phyloP scores from a whole-genome alignment of 2,888 invertebrate species.

The Melieria omissa region DNA sequence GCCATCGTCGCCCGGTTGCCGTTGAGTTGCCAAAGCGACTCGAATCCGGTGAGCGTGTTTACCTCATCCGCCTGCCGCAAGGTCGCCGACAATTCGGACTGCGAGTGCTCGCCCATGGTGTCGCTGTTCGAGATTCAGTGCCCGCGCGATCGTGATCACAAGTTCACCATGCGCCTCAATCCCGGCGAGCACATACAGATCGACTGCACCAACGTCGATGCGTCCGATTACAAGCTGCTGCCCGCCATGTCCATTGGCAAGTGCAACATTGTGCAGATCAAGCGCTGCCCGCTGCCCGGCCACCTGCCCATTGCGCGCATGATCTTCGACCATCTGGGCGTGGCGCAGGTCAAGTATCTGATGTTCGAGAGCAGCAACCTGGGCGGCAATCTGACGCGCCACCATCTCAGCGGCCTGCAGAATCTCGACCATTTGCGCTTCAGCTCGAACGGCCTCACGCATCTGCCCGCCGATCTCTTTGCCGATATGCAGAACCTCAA shows the following conservation, averaged over 20 bases:
- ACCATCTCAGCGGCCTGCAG: constrained; percentile 72
- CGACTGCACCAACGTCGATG: constrained; percentile 60
- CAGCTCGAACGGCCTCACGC: constrained; percentile 72
- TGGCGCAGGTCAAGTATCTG: constrained; percentile 64
- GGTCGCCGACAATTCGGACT: constrained; percentile 51
- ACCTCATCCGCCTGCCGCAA: constrained; percentile 49
- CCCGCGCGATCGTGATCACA: constrained; percentile 50
- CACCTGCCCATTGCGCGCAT: constrained; percentile 66
- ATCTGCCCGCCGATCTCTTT: constrained; percentile 74
- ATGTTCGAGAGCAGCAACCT: constrained; percentile 70
- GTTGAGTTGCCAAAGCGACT: not conserved
- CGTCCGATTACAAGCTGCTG: constrained; percentile 57
- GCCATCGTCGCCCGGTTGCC: not conserved
- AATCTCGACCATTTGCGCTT: constrained; percentile 71
- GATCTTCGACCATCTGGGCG: constrained; percentile 62
- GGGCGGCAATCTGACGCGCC: constrained; percentile 69
- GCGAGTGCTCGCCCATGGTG: constrained; percentile 59
- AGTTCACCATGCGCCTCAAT: constrained; percentile 60
- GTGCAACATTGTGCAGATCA: constrained; percentile 59
- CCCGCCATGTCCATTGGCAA: constrained; percentile 60
- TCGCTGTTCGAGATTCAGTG: constrained; percentile 63
- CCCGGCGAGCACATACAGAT: constrained; percentile 59
- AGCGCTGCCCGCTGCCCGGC: constrained; percentile 63
- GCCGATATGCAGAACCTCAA: constrained; percentile 72
- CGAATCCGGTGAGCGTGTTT: not conserved